Conservation (phyloP, 2,797 vertebrate species). For the Diplodus sargus region DNA sequence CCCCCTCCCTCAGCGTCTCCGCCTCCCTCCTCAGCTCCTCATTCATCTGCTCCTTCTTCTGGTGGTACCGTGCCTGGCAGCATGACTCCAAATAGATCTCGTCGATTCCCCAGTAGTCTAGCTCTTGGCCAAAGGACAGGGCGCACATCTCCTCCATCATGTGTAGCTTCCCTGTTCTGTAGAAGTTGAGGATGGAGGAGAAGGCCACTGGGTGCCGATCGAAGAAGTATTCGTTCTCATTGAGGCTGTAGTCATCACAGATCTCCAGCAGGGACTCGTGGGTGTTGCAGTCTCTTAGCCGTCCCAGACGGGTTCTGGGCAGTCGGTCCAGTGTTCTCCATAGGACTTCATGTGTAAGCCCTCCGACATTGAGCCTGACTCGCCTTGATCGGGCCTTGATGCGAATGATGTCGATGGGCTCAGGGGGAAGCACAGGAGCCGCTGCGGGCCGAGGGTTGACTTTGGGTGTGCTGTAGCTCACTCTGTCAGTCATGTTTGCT, state of each 20-base stretch:
- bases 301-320: slow-evolving; percentile 94
- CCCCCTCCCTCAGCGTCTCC: slow-evolving; percentile 92
- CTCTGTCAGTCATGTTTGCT: slow-evolving; percentile 90
- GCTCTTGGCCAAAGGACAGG: slow-evolving; percentile 97
- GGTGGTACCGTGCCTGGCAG: slow-evolving; percentile 97
- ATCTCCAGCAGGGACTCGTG: slow-evolving; percentile 95
- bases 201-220: slow-evolving; percentile 98
- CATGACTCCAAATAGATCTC: slow-evolving; percentile 99
- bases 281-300: slow-evolving; percentile 96
- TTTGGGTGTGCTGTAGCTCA: slow-evolving; percentile 83
- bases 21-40: slow-evolving; percentile 97
- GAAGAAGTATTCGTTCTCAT: slow-evolving; percentile 97
- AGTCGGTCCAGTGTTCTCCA: slow-evolving; percentile 97
- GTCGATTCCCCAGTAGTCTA: slow-evolving; percentile 99
- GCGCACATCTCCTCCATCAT: slow-evolving; percentile 99
- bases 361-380: slow-evolving; percentile 95
- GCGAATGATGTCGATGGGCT: slow-evolving; percentile 95
- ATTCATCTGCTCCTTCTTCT: slow-evolving; percentile 99
- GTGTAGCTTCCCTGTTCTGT: slow-evolving; percentile 97
- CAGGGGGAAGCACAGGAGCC: slow-evolving; percentile 90
- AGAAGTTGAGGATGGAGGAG: slow-evolving; percentile 99
- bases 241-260: slow-evolving; percentile 96
- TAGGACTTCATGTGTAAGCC: slow-evolving; percentile 95
- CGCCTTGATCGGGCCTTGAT: slow-evolving; percentile 92
- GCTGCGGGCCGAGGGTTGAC: slow-evolving; percentile 78